Evolutionary conservation across 2,113 vertebrate genomes (phyloP), one percentile per base, ranked within the genome.

Genomic region (Chionis minor): DNA sequence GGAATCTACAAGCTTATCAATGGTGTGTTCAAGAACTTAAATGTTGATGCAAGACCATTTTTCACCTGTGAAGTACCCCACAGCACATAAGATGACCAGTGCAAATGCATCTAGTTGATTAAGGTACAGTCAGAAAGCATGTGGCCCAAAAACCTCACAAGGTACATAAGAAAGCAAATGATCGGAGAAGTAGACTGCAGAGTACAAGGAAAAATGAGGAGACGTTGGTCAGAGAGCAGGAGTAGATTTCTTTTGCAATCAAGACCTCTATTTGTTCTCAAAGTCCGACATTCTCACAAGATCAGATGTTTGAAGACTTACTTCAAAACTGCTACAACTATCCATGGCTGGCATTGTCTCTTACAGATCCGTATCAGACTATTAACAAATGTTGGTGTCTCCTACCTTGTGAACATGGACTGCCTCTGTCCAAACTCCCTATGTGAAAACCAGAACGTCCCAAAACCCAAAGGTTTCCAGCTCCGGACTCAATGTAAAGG

Each of bases 351-450:
- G 10, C 24, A 5, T 69, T 42, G 69, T 26, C 56, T 67, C 52
- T 42, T 26, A 40, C 22, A 28, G 17, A 5, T 15, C 35, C 6
- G 1, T 70, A 15, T 40, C 32, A 26, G 52, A 9, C 38, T 69
- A 5, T 5, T n/a, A 14, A 35, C 55, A 81, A 58, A 21, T 0
- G 0, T 30, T 42, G 38, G 9, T 14, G 8, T 47, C 65, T 23
- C 10, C 21, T 42, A 6, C 17, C n/a, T 72, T 69, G 38, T 26
- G 4, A 21, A 20, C n/a, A 7, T 28, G 59, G 42, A n/a, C 66
- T 62, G 42, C 55, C 30, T 49, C 62, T 83, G 20, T 51, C 35
- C 75, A 71, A 24, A 38, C 14, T 27, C 49, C 1, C 0, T 26
- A 7, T 21, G 21, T 66, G 79, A 65, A 74, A 56, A 47, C 5